Percentiles rank a stretch among this genome's conserved stretches.
phyloP scores from a whole-genome alignment of 2,888 invertebrate species.

The Xylota sylvarum region DNA sequence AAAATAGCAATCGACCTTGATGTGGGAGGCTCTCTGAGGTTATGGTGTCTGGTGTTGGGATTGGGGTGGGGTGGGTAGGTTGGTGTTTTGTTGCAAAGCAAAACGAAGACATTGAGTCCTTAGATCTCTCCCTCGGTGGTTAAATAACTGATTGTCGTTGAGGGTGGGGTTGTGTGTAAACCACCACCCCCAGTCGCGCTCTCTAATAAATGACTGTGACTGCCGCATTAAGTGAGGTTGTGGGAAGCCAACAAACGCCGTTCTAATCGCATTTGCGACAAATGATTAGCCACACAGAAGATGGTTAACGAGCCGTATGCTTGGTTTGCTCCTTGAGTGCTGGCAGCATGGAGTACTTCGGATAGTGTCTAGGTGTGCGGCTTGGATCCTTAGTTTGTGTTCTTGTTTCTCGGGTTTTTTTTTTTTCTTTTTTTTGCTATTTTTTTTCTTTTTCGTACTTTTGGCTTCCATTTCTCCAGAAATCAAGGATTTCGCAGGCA shows the following conservation, averaged over 20 bases:
- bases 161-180: slow-evolving; percentile 22
- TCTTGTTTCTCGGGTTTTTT: slow-evolving; percentile 24
- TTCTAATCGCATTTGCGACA: slow-evolving; percentile 78
- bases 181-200: slow-evolving; percentile 26
- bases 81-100: slow-evolving; percentile 64
- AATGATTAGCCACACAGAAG: slow-evolving; percentile 79
- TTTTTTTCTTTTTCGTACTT: slow-evolving; percentile 25
- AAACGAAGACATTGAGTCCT: slow-evolving; percentile 72
- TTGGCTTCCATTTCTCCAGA: slow-evolving; percentile 49
- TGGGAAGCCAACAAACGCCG: slow-evolving; percentile 77
- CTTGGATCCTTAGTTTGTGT: slow-evolving; percentile 53
- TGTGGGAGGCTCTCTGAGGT: slow-evolving; percentile 47
- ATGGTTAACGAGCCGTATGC: slow-evolving; percentile 78
- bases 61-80: slow-evolving; percentile 28
- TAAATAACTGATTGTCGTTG: slow-evolving; percentile 76
- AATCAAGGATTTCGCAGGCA: slow-evolving; percentile 68
- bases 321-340: slow-evolving; percentile 76
- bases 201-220: slow-evolving; percentile 74
- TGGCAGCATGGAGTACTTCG: slow-evolving; percentile 46
- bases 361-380: slow-evolving; percentile 36
- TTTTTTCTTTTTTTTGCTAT: not conserved
- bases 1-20: slow-evolving; percentile 77
- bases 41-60: slow-evolving; percentile 8
- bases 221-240: slow-evolving; percentile 77
- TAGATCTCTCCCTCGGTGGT: slow-evolving; percentile 69